Percentiles rank a stretch among this genome's conserved stretches.
phyloP scores from a whole-genome alignment of 2,113 vertebrate species.

The Pluvialis apricaria region DNA sequence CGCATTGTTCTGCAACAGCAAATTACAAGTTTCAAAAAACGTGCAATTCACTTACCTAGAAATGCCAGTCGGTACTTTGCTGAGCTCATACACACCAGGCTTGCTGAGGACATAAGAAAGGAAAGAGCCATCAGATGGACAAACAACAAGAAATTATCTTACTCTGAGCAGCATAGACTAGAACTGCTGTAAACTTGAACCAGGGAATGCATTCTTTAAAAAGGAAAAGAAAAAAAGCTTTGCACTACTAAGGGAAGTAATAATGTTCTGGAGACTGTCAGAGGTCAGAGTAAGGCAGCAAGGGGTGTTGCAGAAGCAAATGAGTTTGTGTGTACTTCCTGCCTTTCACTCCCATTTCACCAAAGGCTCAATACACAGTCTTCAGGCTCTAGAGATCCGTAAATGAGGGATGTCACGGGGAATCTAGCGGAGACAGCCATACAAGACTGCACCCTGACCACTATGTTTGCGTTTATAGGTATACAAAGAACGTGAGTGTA shows the following conservation, averaged over 20 bases:
- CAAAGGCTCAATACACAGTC: neutral
- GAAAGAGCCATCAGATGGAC: neutral
- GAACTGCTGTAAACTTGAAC: neutral
- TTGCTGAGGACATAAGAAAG: slow-evolving; percentile 68
- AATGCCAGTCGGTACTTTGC: slow-evolving; percentile 79
- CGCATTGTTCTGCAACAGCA: neutral
- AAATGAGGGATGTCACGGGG: rapidly evolving
- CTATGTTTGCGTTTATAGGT: neutral
- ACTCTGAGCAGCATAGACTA: neutral
- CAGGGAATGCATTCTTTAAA: neutral
- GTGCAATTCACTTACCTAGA: slow-evolving; percentile 79
- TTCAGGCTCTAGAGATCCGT: neutral
- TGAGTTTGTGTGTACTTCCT: neutral
- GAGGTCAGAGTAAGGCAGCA: neutral
- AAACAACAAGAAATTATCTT: neutral
- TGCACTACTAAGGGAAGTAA: neutral
- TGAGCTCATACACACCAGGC: slow-evolving; percentile 86
- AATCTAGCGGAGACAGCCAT: neutral
- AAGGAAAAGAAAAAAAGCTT: neutral
- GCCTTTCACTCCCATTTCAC: neutral
- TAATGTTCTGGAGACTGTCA: neutral
- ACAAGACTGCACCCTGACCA: neutral
- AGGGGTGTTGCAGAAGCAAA: neutral
- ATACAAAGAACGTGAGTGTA: neutral
- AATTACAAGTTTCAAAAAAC: neutral